Evolutionary conservation across 2,888 invertebrate genomes (phyloP).

Genomic region (Andrena hattorfiana): DNA sequence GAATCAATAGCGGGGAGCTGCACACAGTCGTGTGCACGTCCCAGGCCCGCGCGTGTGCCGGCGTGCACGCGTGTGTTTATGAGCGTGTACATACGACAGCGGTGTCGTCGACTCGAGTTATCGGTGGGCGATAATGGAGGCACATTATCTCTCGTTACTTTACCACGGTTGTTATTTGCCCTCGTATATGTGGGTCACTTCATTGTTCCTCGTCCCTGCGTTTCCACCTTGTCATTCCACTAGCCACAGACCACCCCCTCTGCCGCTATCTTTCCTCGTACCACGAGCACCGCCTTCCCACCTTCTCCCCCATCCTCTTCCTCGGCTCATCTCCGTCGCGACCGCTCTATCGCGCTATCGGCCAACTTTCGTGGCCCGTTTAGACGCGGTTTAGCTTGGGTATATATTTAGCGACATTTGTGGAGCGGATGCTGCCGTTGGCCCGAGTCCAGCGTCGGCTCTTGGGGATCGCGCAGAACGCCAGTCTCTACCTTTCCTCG

Average conservation of each 20-base stretch:
- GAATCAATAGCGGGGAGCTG: constrained; percentile 49
- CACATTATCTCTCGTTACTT: constrained; percentile 74
- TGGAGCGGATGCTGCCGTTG: constrained; percentile 81
- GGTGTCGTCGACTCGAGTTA: constrained; percentile 69
- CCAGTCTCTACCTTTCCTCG: constrained; percentile 44
- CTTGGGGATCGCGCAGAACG: constrained; percentile 59
- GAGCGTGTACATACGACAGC: neutral
- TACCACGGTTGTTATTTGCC: constrained; percentile 70
- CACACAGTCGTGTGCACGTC: neutral
- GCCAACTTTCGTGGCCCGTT: constrained; percentile 72
- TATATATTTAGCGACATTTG: constrained; percentile 83
- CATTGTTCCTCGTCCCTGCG: constrained; percentile 56
- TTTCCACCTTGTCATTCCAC: constrained; percentile 52
- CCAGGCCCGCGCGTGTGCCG: neutral
- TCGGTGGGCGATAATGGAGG: constrained; percentile 72
- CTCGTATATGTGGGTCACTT: constrained; percentile 60
- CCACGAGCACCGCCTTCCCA: constrained; percentile 10
- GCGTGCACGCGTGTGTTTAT: neutral
- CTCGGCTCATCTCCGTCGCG: neutral
- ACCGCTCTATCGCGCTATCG: constrained; percentile 62
- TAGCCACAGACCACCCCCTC: neutral
- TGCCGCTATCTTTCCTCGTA: neutral
- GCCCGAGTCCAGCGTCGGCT: constrained; percentile 76
- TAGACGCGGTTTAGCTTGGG: constrained; percentile 72
- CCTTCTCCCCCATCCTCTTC: constrained; percentile 4